These are phyloP conservation scores for Tor tambroides DNA, from an alignment of 2,113 vertebrate genomes.

Conservation along the genomic window DNA sequence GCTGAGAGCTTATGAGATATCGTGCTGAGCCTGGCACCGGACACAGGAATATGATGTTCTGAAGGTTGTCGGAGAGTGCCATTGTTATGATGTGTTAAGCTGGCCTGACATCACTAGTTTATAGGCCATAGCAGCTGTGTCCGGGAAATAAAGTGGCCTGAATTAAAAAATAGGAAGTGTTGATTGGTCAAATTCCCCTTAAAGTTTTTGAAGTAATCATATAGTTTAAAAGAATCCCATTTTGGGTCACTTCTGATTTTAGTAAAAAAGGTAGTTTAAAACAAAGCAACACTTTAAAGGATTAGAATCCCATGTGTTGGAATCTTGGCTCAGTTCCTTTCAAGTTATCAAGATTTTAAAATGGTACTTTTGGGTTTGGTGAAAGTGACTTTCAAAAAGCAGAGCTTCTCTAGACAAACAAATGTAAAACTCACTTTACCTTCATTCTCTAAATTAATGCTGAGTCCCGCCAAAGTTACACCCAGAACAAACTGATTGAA, in stretches of 20 bases:
- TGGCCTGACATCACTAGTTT: not conserved
- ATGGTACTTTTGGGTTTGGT: not conserved
- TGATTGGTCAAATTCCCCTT: not conserved
- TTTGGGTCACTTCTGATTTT: no score
- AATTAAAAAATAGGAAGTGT: constrained; percentile 4
- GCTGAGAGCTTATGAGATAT: not conserved
- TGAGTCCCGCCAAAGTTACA: not conserved
- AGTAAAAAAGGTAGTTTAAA: not conserved
- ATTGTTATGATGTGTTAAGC: constrained; percentile 24
- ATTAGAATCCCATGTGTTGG: not conserved
- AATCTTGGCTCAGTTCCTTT: not conserved
- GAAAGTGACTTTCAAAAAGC: not conserved
- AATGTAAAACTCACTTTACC: not conserved
- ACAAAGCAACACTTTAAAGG: not conserved
- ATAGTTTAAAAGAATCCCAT: no score
- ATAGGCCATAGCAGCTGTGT: not conserved
- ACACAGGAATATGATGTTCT: not conserved
- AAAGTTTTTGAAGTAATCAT: no score
- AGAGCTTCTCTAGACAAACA: not conserved
- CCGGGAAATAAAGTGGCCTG: not conserved
- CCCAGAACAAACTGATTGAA: constrained; percentile 28
- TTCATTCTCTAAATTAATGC: constrained; percentile 29
- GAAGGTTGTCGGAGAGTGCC: not conserved
- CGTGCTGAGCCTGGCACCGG: not conserved
- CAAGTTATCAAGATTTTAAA: not conserved